A percentile compares a stretch with the other conserved stretches of the same genome.
Conservation (phyloP, 2,797 vertebrate genomes). For the Ispidina picta region DNA sequence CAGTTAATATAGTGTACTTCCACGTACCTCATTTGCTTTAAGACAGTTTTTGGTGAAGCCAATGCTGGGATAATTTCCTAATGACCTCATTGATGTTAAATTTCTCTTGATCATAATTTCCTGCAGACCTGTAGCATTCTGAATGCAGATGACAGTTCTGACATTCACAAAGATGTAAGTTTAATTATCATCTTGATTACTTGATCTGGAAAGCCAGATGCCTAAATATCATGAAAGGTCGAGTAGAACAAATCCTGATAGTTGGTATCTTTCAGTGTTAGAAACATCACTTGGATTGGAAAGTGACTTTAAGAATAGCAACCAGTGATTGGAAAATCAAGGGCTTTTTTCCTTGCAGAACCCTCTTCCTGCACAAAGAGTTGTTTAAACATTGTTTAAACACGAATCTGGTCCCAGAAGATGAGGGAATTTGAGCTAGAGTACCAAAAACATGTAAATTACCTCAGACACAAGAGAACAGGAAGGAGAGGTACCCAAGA, state of each 20-base stretch:
- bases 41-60: neutral
- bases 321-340: neutral
- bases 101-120: slow-evolving; percentile 57
- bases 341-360: neutral
- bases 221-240: slow-evolving; percentile 76
- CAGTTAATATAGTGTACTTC: neutral
- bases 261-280: slow-evolving; percentile 23
- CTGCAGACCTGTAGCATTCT: slow-evolving; percentile 42
- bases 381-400: neutral
- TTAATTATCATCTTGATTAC: slow-evolving; percentile 75
- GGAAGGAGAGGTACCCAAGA: neutral
- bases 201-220: slow-evolving; percentile 71
- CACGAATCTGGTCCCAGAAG: neutral
- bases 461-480: neutral
- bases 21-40: slow-evolving; percentile 5
- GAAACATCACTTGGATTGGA: slow-evolving; percentile 19
- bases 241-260: slow-evolving; percentile 59
- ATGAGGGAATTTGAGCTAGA: neutral
- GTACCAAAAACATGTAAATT: neutral
- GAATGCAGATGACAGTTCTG: slow-evolving; percentile 72
- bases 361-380: neutral
- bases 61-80: slow-evolving; percentile 6
- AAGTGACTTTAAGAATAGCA: slow-evolving; percentile 14
- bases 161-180: slow-evolving; percentile 71
- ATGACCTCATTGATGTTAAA: slow-evolving; percentile 2